These are phyloP conservation scores for Drosophila buzzatii DNA, from an alignment of 2,888 invertebrate genomes.

Conservation along the genomic window DNA sequence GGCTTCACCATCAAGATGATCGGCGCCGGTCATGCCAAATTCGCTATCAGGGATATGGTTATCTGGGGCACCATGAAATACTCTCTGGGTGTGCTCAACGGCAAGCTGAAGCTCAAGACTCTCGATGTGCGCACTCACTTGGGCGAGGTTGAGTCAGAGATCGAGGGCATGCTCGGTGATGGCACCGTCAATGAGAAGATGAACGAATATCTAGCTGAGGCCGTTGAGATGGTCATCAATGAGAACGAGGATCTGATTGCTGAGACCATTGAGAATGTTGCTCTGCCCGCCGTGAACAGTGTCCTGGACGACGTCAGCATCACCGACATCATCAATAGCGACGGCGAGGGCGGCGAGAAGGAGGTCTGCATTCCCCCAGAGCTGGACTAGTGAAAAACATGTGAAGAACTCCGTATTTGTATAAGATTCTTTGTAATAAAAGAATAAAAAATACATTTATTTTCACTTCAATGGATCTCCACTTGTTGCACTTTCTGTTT, in stretches of 20 bases:
- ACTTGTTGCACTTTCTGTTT: background rate
- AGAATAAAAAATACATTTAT: conserved; percentile 22
- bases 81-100: conserved; percentile 67
- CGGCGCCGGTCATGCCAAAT: conserved; percentile 77
- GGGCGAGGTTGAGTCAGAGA: conserved; percentile 79
- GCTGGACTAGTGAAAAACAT: conserved; percentile 56
- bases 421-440: conserved; percentile 24
- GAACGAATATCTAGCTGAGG: conserved; percentile 76
- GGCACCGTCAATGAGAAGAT: conserved; percentile 75
- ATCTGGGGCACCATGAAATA: conserved; percentile 78
- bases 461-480: conserved; percentile 6
- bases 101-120: conserved; percentile 75
- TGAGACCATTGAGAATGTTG: conserved; percentile 68
- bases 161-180: conserved; percentile 80
- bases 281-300: conserved; percentile 71
- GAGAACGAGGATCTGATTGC: conserved; percentile 78
- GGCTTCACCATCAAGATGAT: conserved; percentile 81
- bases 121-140: conserved; percentile 74
- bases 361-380: conserved; percentile 74
- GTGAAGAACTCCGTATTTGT: conserved; percentile 24
- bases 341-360: conserved; percentile 68
- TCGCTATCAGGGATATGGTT: conserved; percentile 72
- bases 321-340: conserved; percentile 63
- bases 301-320: conserved; percentile 67
- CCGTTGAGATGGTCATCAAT: conserved; percentile 71